These are phyloP conservation scores for Poecilia velifera DNA, from an alignment of 2,797 vertebrate genomes.

Conservation along the genomic window DNA sequence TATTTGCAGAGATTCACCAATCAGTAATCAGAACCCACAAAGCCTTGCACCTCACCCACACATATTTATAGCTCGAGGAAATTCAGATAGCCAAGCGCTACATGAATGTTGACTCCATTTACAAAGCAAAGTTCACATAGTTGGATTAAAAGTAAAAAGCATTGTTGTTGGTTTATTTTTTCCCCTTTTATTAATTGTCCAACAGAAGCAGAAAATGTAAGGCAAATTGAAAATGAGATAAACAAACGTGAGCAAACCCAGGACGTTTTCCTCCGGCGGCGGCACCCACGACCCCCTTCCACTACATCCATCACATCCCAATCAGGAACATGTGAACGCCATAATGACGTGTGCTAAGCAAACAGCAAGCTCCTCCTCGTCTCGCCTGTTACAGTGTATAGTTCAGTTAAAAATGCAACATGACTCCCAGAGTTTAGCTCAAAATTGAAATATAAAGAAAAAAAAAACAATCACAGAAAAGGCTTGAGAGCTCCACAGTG, in stretches of 20 bases:
- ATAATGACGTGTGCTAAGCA: slow-evolving; percentile 5
- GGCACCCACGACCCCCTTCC: neutral
- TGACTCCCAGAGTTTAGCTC: slow-evolving; percentile 51
- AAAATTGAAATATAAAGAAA: slow-evolving; percentile 10
- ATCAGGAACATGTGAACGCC: slow-evolving; percentile 39
- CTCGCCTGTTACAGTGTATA: slow-evolving; percentile 59
- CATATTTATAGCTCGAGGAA: slow-evolving; percentile 31
- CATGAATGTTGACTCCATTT: slow-evolving; percentile 46
- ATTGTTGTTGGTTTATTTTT: slow-evolving; percentile 15
- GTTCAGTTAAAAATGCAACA: slow-evolving; percentile 49
- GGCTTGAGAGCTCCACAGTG: slow-evolving; percentile 71
- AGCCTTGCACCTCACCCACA: slow-evolving; percentile 40
- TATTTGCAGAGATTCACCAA: slow-evolving; percentile 70
- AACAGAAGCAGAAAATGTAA: slow-evolving; percentile 50
- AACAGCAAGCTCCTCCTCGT: slow-evolving; percentile 13
- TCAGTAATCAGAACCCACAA: slow-evolving; percentile 54
- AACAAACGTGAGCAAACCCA: slow-evolving; percentile 45
- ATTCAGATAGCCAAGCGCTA: slow-evolving; percentile 44
- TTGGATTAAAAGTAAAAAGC: slow-evolving; percentile 49
- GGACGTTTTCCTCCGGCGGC: slow-evolving; percentile 15
- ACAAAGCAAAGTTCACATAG: slow-evolving; percentile 44
- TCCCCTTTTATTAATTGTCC: slow-evolving; percentile 26
- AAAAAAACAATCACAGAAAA: slow-evolving; percentile 45
- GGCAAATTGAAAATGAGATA: slow-evolving; percentile 48
- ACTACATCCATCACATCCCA: slow-evolving; percentile 41